A percentile compares a stretch with the other conserved stretches of the same genome.
Evolutionary conservation across 2,113 vertebrate species (phyloP).

Genomic region (Barnardius zonarius): DNA sequence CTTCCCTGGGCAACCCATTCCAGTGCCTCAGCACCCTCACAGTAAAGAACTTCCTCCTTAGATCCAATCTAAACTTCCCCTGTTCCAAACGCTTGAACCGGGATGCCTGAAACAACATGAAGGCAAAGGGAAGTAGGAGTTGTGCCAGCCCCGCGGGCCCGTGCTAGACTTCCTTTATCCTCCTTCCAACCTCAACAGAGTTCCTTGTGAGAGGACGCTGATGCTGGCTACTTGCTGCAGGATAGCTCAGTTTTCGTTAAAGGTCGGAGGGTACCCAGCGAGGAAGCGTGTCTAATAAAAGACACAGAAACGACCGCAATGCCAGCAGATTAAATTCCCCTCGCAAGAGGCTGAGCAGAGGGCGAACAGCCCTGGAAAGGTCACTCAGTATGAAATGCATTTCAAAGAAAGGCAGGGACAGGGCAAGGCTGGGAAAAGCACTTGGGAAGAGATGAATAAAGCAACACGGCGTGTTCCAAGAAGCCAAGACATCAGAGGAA

Average conservation of each 20-base stretch:
- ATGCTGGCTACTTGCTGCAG: not conserved
- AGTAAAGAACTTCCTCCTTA: too few species aligned
- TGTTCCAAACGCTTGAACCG: not conserved
- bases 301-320: constrained; percentile 23
- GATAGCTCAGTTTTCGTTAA: not conserved
- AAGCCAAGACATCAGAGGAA: not conserved
- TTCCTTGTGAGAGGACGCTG: not conserved
- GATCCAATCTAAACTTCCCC: too few species aligned
- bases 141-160: not conserved
- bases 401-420: not conserved
- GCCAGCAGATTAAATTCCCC: constrained; percentile 65
- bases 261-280: constrained; percentile 38
- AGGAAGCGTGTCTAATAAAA: constrained; percentile 62
- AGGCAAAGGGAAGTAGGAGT: not conserved
- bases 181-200: not conserved
- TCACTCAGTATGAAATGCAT: not conserved
- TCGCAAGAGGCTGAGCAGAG: not conserved
- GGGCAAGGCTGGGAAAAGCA: not conserved
- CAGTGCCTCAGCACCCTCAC: too few species aligned
- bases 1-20: too few species aligned
- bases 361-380: constrained; percentile 27
- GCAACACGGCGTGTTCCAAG: not conserved
- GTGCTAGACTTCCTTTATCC: not conserved
- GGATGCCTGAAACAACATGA: not conserved
- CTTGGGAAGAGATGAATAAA: not conserved